A percentile compares a stretch with the other conserved stretches of the same genome.
Evolutionary conservation across 2,113 vertebrate species (phyloP).

Genomic region (Grantiella picta): DNA sequence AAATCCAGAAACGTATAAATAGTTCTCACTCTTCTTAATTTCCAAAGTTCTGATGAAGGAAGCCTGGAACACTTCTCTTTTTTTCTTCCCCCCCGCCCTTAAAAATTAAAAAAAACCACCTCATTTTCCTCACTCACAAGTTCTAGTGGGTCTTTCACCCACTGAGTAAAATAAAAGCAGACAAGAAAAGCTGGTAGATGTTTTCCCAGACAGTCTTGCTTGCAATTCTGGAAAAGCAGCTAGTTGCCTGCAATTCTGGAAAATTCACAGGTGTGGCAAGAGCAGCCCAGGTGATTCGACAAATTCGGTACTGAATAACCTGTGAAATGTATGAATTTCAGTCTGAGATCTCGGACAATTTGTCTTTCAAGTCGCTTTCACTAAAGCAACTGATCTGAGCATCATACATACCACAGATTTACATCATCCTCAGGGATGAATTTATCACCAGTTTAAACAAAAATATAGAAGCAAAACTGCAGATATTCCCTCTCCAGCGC

Average conservation of each 20-base stretch:
- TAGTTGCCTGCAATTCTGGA: background rate
- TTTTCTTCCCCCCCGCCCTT: background rate
- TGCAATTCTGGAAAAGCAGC: background rate
- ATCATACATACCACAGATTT: background rate
- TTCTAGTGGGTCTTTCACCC: background rate
- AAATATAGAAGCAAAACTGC: background rate
- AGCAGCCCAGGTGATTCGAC: background rate
- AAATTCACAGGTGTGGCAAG: background rate
- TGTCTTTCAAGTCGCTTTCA: background rate
- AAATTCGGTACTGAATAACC: background rate
- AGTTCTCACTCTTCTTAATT: background rate
- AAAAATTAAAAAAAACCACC: background rate
- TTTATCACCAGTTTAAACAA: background rate
- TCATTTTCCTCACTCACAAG: background rate
- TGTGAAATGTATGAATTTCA: background rate
- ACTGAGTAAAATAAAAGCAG: background rate
- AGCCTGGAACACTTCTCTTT: background rate
- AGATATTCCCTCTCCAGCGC: background rate
- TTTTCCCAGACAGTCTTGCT: background rate
- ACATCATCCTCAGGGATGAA: background rate
- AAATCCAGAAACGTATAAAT: background rate
- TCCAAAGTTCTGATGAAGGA: background rate
- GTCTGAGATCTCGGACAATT: background rate
- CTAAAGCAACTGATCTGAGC: background rate
- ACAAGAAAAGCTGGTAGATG: background rate